phyloP scores from a whole-genome alignment of 2,113 vertebrate genomes.

The Cyanoderma ruficeps region DNA sequence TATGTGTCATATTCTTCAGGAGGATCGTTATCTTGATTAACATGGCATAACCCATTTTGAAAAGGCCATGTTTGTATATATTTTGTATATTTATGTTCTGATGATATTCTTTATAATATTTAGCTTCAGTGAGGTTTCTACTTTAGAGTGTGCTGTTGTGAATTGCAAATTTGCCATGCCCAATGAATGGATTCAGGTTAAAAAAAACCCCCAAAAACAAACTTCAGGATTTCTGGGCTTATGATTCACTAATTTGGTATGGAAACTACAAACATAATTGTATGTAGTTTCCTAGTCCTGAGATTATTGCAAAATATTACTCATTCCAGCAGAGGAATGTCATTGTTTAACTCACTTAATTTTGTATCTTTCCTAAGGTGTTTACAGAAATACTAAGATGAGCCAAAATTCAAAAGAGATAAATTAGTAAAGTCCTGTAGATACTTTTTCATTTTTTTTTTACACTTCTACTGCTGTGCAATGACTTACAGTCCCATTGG shows the following conservation, averaged over 20 bases:
- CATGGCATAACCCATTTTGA: neutral
- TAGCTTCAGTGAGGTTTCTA: neutral
- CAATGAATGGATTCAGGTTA: neutral
- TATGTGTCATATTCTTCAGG: accelerated
- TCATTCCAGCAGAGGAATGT: neutral
- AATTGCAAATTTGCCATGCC: neutral
- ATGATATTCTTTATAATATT: neutral
- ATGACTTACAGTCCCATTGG: neutral
- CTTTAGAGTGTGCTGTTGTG: neutral
- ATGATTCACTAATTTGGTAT: neutral
- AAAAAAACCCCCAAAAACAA: neutral
- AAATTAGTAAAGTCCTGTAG: neutral
- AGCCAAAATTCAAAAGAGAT: neutral
- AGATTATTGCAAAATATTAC: neutral
- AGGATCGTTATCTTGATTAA: neutral
- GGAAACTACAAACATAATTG: neutral
- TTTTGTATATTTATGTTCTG: neutral
- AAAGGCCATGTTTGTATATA: neutral
- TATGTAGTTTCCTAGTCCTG: neutral
- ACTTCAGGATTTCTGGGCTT: neutral
- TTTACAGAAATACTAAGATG: neutral
- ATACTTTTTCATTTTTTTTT: neutral
- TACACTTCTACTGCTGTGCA: neutral
- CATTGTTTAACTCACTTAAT: neutral
- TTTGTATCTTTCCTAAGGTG: neutral